Percentiles rank a stretch among this genome's conserved stretches.
Evolutionary conservation across 1,140 invertebrate species (phyloP).

Genomic region (Ericerus pela): DNA sequence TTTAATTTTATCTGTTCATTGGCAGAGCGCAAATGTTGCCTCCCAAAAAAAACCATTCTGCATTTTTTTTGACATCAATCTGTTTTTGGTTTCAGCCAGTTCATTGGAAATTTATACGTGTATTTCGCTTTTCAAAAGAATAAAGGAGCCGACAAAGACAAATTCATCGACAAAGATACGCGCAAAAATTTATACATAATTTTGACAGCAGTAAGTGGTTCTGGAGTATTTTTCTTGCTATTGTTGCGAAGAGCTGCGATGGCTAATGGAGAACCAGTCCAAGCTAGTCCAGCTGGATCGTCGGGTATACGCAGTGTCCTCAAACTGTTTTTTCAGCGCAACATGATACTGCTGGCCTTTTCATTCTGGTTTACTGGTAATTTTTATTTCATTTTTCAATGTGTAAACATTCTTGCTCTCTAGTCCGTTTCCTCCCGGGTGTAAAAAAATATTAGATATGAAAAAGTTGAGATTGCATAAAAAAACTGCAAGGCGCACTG

Average conservation of each 20-base stretch:
- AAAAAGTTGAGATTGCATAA: too few relatives aligned
- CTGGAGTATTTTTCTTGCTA: constrained; percentile 52
- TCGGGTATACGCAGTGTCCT: constrained; percentile 60
- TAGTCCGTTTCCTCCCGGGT: too few relatives aligned
- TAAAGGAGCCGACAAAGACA: constrained; percentile 45
- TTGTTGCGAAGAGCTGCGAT: constrained; percentile 40
- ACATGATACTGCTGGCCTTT: constrained; percentile 71
- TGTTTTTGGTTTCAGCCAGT: constrained; percentile 50
- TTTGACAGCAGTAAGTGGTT: constrained; percentile 49
- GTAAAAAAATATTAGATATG: too few relatives aligned
- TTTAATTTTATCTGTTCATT: too few relatives aligned
- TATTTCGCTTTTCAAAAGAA: constrained; percentile 74
- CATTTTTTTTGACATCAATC: too few relatives aligned
- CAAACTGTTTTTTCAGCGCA: constrained; percentile 54
- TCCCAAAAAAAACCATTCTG: too few relatives aligned
- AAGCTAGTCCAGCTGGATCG: constrained; percentile 50
- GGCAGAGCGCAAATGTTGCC: too few relatives aligned
- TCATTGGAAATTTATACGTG: constrained; percentile 87
- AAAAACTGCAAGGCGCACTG: too few relatives aligned
- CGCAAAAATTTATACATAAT: constrained; percentile 67
- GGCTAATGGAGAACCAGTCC: constrained; percentile 39
- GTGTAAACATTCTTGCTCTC: too few relatives aligned
- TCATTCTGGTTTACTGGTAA: constrained; percentile 80
- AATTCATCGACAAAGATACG: too few relatives aligned
- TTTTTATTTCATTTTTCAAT: too few relatives aligned